Evolutionary conservation across 37 sponge, comb jelly and placozoan genomes (phyloP).

Genomic region (Tethya wilhelma): DNA sequence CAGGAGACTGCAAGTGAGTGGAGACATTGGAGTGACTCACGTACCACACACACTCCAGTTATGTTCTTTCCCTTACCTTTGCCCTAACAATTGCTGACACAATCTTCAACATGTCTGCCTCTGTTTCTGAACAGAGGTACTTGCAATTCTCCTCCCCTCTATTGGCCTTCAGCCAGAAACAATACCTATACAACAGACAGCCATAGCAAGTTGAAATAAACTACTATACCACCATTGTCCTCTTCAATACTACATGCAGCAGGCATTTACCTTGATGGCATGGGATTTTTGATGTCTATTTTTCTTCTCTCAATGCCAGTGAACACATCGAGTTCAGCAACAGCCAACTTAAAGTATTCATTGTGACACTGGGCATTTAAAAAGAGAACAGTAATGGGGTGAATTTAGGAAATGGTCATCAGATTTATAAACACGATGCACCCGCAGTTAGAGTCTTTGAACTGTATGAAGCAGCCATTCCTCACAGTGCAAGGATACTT

Average conservation of each 20-base stretch:
- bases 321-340: slow-evolving; percentile 69
- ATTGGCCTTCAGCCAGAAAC: slow-evolving; percentile 65
- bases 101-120: slow-evolving; percentile 64
- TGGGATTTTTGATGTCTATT: slow-evolving; percentile 67
- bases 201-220: too few relatives aligned
- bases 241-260: too few relatives aligned
- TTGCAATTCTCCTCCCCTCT: slow-evolving; percentile 57
- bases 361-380: slow-evolving; percentile 43
- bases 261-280: slow-evolving; percentile 57
- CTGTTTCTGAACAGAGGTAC: slow-evolving; percentile 85
- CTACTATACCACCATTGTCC: too few relatives aligned
- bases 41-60: background rate
- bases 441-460: slow-evolving; percentile 75
- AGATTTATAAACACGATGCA: background rate
- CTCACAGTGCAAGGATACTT: slow-evolving; percentile 71
- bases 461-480: slow-evolving; percentile 49
- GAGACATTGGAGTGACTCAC: background rate
- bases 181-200: too few relatives aligned
- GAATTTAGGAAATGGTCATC: background rate
- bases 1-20: slow-evolving; percentile 31
- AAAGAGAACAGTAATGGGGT: background rate
- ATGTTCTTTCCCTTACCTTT: slow-evolving; percentile 71
- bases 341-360: slow-evolving; percentile 33
- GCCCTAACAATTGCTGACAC: slow-evolving; percentile 65
- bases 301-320: slow-evolving; percentile 66